Percentiles rank a stretch among this genome's conserved stretches.
phyloP scores from a whole-genome alignment of 1,140 invertebrate species.

The Cepaea nemoralis region DNA sequence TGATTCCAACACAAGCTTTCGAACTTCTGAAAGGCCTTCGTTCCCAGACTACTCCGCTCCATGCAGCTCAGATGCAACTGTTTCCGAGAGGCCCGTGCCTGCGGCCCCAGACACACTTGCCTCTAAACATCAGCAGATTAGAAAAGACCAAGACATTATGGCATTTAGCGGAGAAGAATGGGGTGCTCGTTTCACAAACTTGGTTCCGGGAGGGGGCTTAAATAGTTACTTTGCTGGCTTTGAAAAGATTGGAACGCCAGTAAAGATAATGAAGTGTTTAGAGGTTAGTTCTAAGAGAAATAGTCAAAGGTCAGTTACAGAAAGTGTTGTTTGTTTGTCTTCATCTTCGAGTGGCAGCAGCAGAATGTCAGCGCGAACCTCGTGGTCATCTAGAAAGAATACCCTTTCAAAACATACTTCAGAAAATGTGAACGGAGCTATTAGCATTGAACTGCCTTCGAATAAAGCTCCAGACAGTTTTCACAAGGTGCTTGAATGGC shows the following conservation, averaged over 20 bases:
- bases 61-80: not conserved
- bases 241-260: not conserved
- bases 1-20: not conserved
- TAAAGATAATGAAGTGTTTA: not conserved
- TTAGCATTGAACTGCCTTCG: not conserved
- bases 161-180: not conserved
- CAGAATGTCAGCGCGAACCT: not conserved
- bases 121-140: not conserved
- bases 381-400: not conserved
- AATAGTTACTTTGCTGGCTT: not conserved
- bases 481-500: slow-evolving; percentile 3
- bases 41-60: not conserved
- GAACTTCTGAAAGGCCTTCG: not conserved
- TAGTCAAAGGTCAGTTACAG: not conserved
- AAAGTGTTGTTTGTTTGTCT: not conserved
- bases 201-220: not conserved
- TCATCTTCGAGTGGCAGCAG: not conserved
- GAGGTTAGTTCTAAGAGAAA: not conserved
- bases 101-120: not conserved
- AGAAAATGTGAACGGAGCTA: not conserved
- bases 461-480: not conserved
- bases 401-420: not conserved
- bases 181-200: not conserved
- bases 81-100: not conserved
- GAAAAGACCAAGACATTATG: not conserved